Evolutionary conservation across 2,797 vertebrate genomes (phyloP).

Genomic region (Chloroceryle inda): DNA sequence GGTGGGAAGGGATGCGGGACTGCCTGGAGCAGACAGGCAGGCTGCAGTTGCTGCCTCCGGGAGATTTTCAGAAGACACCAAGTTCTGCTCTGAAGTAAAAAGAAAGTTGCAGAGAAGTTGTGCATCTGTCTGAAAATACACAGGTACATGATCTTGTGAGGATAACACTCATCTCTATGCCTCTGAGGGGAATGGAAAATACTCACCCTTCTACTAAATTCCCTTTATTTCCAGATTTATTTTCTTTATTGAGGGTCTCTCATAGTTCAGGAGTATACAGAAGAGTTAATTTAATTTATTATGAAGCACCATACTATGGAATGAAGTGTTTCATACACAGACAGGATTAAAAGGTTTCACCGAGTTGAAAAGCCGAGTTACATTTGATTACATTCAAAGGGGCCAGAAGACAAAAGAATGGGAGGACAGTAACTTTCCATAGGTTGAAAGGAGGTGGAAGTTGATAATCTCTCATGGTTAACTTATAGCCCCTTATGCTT

Average conservation of each 20-base stretch:
- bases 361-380: slow-evolving; percentile 3
- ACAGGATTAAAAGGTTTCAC: slow-evolving; percentile 4
- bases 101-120: neutral
- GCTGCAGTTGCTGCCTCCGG: neutral
- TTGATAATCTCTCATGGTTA: slow-evolving; percentile 22
- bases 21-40: neutral
- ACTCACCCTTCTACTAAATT: neutral
- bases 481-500: neutral
- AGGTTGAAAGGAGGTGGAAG: neutral
- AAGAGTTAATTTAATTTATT: slow-evolving; percentile 32
- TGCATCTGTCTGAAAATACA: neutral
- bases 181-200: neutral
- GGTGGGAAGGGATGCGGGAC: neutral
- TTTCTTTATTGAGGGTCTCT: slow-evolving; percentile 9
- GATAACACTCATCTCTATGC: neutral
- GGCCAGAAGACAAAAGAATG: neutral
- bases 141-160: neutral
- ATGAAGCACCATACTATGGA: neutral
- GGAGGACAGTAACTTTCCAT: neutral
- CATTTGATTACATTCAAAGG: neutral
- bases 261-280: neutral
- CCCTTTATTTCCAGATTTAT: neutral
- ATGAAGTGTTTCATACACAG: neutral
- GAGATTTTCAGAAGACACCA: neutral
- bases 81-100: neutral